Percentiles rank a stretch among this genome's conserved stretches.
Conservation (phyloP, 2,888 invertebrate genomes). For the Cremastobaeus sp. region DNA sequence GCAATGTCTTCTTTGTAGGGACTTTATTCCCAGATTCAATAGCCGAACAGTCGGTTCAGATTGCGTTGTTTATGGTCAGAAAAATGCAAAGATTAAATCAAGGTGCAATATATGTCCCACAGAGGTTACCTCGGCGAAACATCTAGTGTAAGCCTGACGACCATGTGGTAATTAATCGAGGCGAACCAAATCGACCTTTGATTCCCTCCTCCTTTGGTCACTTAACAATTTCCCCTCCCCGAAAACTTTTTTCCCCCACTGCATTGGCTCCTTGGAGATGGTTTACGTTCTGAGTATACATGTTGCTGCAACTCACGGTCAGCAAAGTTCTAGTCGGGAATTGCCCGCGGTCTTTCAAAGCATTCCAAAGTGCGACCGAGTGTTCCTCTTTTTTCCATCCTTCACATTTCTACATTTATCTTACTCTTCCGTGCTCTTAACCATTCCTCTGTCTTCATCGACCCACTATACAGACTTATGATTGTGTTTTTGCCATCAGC, state of each 20-base stretch:
- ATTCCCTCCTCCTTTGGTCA: constrained; percentile 43
- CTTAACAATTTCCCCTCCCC: constrained; percentile 31
- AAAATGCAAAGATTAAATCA: constrained; percentile 71
- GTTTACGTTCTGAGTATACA: constrained; percentile 67
- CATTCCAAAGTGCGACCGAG: constrained; percentile 77
- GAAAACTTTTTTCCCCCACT: constrained; percentile 48
- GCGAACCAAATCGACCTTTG: constrained; percentile 71
- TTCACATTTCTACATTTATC: constrained; percentile 54
- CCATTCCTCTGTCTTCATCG: constrained; percentile 65
- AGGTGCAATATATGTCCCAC: constrained; percentile 64
- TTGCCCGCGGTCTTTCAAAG: constrained; percentile 77
- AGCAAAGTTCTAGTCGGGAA: constrained; percentile 68
- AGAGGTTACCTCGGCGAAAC: constrained; percentile 70
- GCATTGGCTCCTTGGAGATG: constrained; percentile 66
- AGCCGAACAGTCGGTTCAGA: constrained; percentile 46
- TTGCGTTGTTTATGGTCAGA: constrained; percentile 64
- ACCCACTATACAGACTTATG: constrained; percentile 68
- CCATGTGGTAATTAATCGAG: constrained; percentile 78
- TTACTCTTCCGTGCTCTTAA: constrained; percentile 59
- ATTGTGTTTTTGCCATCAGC: constrained; percentile 62
- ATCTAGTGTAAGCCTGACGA: constrained; percentile 71
- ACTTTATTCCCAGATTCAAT: constrained; percentile 64
- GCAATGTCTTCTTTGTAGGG: constrained; percentile 37
- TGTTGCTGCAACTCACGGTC: constrained; percentile 66
- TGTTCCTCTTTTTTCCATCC: constrained; percentile 66